Base-by-base conservation (phyloP, 2,113 vertebrate genomes). In the Narcine bancroftii region DNA sequence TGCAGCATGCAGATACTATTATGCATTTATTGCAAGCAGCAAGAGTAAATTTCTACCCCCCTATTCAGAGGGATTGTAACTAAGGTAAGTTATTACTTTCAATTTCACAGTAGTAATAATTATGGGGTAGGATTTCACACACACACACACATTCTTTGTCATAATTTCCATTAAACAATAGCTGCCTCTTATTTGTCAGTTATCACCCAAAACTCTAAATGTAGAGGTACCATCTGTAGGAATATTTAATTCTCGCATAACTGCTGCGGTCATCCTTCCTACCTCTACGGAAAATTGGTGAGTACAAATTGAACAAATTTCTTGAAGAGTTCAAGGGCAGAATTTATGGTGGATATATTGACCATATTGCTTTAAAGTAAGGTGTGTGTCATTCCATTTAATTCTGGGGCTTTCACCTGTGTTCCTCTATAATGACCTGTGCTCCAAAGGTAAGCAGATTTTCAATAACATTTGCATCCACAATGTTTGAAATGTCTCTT, bases 381-480 rank as follows among this genome's bases (percentile, higher is more conserved):
- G 65, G 63, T 69, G 39, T 91, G 63, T 42, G 39, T 91, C 65
- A 71, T 91, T 91, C 42, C 89, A 45, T 7, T 47, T 26, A 91
- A 69, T 91, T 69, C 39, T 91, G 63, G 89, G 36, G 39, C 85
- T 91, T 39, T 91, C 89, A 69, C 42, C 89, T 91, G 89, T 91
- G 89, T 69, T 69, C 89, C 89, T 91, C 89, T 91, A 42, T 45
- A 91, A 91, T 69, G 89, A 91, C 65, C 89, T 69, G 89, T 66
- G 29, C 89, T 29, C 26, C 63, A 91, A 91, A 91, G 89, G 89
- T 91, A 91, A 91, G 89, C 65, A 26, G 24, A 19, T 91, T 91
- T 91, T 91, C 89, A 71, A 91, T 91, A 91, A 91, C 65, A 91
- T 69, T 65, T 89, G 42, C 63, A 71, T 47, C 24, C 6, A 3